phyloP scores from a whole-genome alignment of 2,113 vertebrate species.

The Limnothrissa miodon region DNA sequence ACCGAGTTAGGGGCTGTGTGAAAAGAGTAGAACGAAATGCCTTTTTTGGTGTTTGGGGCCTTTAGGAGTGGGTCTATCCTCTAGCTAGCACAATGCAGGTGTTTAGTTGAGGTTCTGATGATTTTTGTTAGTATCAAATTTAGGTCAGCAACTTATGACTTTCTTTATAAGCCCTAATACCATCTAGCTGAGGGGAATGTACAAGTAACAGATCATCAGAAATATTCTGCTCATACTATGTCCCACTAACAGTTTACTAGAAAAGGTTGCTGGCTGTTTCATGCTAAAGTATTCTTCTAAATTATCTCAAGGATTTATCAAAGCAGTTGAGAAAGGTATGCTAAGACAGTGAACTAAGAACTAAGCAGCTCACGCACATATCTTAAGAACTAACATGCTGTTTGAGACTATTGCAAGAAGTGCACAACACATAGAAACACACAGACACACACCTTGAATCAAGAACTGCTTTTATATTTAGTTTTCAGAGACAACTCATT shows the following conservation, averaged over 20 bases:
- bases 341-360: not conserved
- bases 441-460: not conserved
- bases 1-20: constrained; percentile 30
- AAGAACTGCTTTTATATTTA: not conserved
- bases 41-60: not conserved
- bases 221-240: not conserved
- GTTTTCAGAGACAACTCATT: constrained; percentile 2
- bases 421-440: too few species aligned
- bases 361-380: not conserved
- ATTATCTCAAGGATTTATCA: not conserved
- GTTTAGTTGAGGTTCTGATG: not conserved
- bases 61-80: not conserved
- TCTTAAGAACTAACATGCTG: not conserved
- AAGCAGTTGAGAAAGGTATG: not conserved
- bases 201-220: not conserved
- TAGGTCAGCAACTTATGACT: not conserved
- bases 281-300: not conserved
- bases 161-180: not conserved
- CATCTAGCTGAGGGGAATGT: not conserved
- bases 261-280: not conserved
- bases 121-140: not conserved
- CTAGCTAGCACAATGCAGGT: not conserved
- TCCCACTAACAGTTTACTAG: not conserved
- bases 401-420: not conserved
- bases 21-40: not conserved